phyloP scores from a whole-genome alignment of 1,140 invertebrate genomes.

The Papilio helenus region DNA sequence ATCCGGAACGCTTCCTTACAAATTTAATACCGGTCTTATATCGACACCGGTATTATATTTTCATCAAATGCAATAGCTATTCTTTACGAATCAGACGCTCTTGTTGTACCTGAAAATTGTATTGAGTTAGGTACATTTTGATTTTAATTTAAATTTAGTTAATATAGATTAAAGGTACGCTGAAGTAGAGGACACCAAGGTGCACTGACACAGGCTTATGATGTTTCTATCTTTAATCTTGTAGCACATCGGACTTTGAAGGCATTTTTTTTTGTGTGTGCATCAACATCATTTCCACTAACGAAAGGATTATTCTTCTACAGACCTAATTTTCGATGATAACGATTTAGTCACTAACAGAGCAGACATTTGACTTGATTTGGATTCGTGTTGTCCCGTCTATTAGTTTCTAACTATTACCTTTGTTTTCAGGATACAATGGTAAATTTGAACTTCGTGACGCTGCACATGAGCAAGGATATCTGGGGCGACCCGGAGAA shows the following conservation, averaged over 20 bases:
- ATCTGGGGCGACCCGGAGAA: slow-evolving; percentile 88
- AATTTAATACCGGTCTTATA: slow-evolving; percentile 15
- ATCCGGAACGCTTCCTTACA: slow-evolving; percentile 20
- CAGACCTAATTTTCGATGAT: no score
- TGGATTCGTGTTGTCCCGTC: not conserved
- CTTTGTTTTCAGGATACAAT: slow-evolving; percentile 71
- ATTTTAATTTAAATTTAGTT: not conserved
- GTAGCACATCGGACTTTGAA: no score
- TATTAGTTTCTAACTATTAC: not conserved
- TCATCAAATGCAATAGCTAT: not conserved
- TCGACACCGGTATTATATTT: not conserved
- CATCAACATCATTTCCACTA: no score
- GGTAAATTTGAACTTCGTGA: slow-evolving; percentile 81
- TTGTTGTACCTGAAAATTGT: not conserved
- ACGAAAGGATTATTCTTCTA: no score
- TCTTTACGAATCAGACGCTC: not conserved
- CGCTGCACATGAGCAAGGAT: slow-evolving; percentile 83
- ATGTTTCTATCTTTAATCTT: no score
- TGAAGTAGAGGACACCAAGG: no score
- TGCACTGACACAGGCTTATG: no score
- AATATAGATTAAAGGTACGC: no score
- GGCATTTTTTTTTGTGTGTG: no score
- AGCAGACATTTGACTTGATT: no score
- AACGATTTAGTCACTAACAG: no score
- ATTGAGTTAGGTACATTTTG: not conserved